Evolutionary conservation across 2,797 vertebrate species (phyloP), one percentile per base, ranked within the genome.

Genomic region (Sternarchorhynchus goeldii): DNA sequence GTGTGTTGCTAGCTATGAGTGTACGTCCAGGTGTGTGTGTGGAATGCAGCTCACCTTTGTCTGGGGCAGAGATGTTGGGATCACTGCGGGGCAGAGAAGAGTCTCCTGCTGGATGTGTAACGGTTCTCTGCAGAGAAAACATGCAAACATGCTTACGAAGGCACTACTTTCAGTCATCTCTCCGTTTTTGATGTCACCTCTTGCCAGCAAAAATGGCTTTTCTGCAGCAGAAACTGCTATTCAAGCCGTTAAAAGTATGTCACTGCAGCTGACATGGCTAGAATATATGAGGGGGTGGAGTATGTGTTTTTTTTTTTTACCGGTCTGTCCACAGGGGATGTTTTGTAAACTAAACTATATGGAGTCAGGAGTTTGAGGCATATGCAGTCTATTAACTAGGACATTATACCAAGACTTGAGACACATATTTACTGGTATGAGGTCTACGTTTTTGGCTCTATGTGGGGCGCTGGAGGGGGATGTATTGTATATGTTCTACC

Each of bases 41-140:
- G 36, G 25, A 58, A 79, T 58, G 34, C 1, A 4, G 74, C 86
- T 88, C 89, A 99, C 98, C 96, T 96, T 98, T 99, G 76, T 99
- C 97, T 45, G 96, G 93, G 8, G 91, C 90, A 0, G 96, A 96
- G 82, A 99, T 93, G 92, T 91, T 98, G 73, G 97, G 96, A 88
- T 99, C 96, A 83, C 96, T 99, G 86, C 96, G 92, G 1, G 97
- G 97, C 90, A 96, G 90, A 87, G 94, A 94, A 78, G 92, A 86
- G 0, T 98, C 96, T 59, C 95, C 95, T 86, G 95, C 93, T 68
- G 96, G 96, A 90, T 97, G 97, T 77, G 95, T 91, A 83, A 96
- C 86, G 81, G 93, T 93, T 89, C 95, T 96, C 96, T 99, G 92
- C 29, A 34, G 65, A 68, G 62, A 18, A 73, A 20, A 55, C 45